Base-by-base conservation (phyloP, 2,888 invertebrate species). In the Pammene fasciana region DNA sequence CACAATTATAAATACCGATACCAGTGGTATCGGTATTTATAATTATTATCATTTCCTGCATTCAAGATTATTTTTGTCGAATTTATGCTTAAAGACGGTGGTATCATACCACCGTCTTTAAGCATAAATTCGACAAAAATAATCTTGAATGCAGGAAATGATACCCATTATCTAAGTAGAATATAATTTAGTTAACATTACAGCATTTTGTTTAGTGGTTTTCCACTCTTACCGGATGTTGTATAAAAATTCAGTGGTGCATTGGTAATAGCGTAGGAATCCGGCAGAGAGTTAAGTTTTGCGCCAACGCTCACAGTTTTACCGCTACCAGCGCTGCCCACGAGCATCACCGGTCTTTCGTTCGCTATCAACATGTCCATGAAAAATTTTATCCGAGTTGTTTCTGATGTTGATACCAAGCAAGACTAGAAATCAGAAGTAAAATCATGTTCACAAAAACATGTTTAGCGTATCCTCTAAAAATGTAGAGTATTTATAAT, bases 231-330 rank as follows among this genome's bases (percentile, higher is more conserved):
- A 94, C 95, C 95, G 48, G 98, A 98, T 0, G 97, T 97, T 0
- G 98, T 98, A 83, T 99, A 99, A 85, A 97, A 99, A 90, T 99
- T 99, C 83, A 99, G 97, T 0, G 98, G 97, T 13, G 97, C 97
- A 87, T 97, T 98, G 8, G 97, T 95, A 7, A 98, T 93, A 38
- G 96, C 95, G 84, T 95, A 98, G 50, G 95, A 95, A 9, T 97
- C 96, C 0, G 96, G 92, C 43, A 99, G 84, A 0, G 93, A 87
- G 72, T 94, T 93, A 13, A 99, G 93, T 82, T 97, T 98, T 71
- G 97, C 97, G 48, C 95, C 95, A 71, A 98, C 95, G 57, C 98
- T 94, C n/a, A 98, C 97, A 61, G 97, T 97, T 90, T 99, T 99
- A 7, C 99, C 99, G 71, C 97, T 96, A 3, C 98, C 98, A 0